Base-by-base conservation (phyloP, 2,888 invertebrate species). In the Orchesella flavescens region DNA sequence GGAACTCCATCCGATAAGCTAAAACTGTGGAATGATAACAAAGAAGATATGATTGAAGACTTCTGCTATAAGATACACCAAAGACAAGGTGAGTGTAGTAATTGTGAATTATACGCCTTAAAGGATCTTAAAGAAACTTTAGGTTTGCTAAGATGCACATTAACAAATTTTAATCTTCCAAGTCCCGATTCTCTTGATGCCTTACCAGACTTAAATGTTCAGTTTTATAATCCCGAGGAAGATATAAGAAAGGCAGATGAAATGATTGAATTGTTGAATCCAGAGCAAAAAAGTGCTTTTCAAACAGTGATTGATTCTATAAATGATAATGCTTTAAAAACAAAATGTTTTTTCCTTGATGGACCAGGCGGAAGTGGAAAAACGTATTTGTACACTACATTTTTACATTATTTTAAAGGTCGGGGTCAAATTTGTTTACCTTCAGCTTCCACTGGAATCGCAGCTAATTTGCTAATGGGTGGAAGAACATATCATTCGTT, bases 281-380 rank as follows among this genome's bases (percentile, higher is more conserved):
- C 7, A 7, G 53, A 63, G 13, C 83, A 83, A 53, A 44, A n/a
- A 49, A 1, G 0, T 0, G 78, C 69, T 7, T 85, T 72, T 72
- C 68, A 83, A 7, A 19, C 15, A n/a, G 72, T 83, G 0, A 21
- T 80, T 12, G 5, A 15, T 21, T 46, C 83, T 7, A 57, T 9
- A 19, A n/a, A 13, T 43, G 75, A 75, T n/a, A 19, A 0, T 13
- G 0, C 5, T 1, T 1, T 2, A 23, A 12, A 17, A n/a, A 0
- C 49, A n/a, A 68, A 55, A 24, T 75, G 69, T 19, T 68, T 74
- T 73, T 89, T 89, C 84, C 34, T 90, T 1, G 90, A 90, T 87
- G 90, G 89, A n/a, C 12, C 89, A 90, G 89, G 89, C 7, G 90
- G 90, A 10, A 89, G 89, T 34, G 90, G 90, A 12, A 90, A 90